Base-by-base conservation (phyloP, 1,140 invertebrate species). In the Reticulitermes speratus region DNA sequence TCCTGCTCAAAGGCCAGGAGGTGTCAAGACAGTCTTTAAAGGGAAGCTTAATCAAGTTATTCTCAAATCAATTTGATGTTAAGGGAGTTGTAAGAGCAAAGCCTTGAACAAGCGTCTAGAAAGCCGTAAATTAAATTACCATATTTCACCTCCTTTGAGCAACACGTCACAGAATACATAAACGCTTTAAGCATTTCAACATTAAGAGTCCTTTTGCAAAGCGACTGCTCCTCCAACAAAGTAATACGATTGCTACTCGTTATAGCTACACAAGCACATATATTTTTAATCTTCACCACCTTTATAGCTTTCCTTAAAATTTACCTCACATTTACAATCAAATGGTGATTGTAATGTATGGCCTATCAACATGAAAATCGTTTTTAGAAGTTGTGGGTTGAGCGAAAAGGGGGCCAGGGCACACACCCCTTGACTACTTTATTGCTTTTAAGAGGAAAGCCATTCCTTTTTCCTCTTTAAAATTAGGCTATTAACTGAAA, bases 371-470 rank as follows among this genome's bases (percentile, higher is more conserved):
- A 65, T 65, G 59, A n/a, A 65, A 65, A 65, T 65, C 59, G 59
- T 25, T 65, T 65, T 23, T 65, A 65, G 59, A 65, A 1, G 59
- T 23, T n/a, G 59, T 2, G 21, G 59, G 59, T 7, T 65, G 59
- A 5, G 38, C 6, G 59, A 25, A 5, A 12, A 1, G 59, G 19
- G 59, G 55, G 55, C 1, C 1, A 23, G 55, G 19, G 59, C 14
- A 23, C 21, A 19, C 59, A 65, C 19, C 59, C 6, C 25, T 19
- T 65, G 59, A 65, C 59, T 65, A 65, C 59, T 65, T 65, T 65
- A 65, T 65, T 65, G 59, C 59, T 65, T 65, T 65, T 65, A 65
- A 59, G 55, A 59, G 55, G 55, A 59, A 59, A 59, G 55, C 55
- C 7, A 59, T 59, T 59, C 55, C 55, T 59, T 59, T 59, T 59